Conservation (phyloP, 2,113 vertebrate genomes). For the Solea solea region DNA sequence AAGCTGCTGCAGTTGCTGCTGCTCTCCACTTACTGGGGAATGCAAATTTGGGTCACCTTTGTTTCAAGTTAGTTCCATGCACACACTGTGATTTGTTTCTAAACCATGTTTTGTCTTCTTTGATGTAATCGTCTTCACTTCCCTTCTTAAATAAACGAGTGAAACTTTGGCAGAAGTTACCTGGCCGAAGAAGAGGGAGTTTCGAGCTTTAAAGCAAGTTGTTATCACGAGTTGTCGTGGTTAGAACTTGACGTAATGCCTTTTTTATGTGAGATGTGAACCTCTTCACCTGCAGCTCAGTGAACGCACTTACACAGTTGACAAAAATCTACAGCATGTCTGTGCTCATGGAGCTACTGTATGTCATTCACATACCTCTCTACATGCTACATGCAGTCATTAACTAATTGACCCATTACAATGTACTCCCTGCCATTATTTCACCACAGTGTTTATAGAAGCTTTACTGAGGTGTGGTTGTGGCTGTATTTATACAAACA, state of each 20-base stretch:
- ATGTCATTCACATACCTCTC: neutral
- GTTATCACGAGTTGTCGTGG: neutral
- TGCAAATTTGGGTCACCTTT: conserved; percentile 88
- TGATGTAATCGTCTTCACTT: too few relatives aligned
- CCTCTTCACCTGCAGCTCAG: neutral
- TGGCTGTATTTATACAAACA: too few relatives aligned
- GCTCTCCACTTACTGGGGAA: conserved; percentile 87
- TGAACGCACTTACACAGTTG: neutral
- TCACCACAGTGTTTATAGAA: neutral
- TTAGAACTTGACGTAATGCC: neutral
- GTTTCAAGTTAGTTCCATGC: conserved; percentile 77
- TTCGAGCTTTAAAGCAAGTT: too few relatives aligned
- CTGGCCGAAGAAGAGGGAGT: too few relatives aligned
- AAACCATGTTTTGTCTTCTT: too few relatives aligned
- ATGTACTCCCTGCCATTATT: neutral
- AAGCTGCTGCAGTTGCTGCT: conserved; percentile 85
- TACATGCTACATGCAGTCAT: neutral
- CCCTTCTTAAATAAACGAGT: too few relatives aligned
- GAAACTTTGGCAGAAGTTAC: too few relatives aligned
- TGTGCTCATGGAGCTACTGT: neutral
- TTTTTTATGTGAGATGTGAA: neutral
- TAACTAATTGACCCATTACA: neutral
- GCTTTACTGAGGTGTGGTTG: too few relatives aligned
- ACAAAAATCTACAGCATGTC: neutral
- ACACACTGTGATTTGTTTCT: neutral